phyloP scores from a whole-genome alignment of 2,113 vertebrate genomes.

The Sinocyclocheilus maitianheensis region DNA sequence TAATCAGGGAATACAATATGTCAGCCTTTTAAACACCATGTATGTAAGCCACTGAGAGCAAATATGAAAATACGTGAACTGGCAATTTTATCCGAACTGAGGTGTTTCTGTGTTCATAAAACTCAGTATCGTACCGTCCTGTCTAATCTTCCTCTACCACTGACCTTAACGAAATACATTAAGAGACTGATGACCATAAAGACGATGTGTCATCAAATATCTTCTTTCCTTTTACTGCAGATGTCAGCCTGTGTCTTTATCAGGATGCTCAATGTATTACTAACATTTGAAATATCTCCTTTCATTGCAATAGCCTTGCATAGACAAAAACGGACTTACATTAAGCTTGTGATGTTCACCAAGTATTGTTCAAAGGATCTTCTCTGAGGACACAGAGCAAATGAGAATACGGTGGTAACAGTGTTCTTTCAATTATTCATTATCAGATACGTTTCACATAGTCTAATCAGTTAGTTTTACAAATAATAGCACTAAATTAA shows the following conservation, averaged over 20 bases:
- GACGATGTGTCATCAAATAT: background rate
- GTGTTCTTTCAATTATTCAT: background rate
- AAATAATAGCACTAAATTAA: background rate
- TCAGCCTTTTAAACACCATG: conserved; percentile 40
- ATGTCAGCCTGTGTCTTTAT: conserved; percentile 8
- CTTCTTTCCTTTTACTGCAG: conserved; percentile 18
- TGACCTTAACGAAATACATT: conserved; percentile 2
- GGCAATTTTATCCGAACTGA: no score
- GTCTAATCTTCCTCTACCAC: background rate
- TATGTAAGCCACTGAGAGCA: background rate
- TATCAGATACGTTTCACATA: background rate
- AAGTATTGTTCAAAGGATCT: conserved; percentile 1
- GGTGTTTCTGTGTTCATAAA: no score
- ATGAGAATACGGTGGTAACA: background rate
- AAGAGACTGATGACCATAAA: background rate
- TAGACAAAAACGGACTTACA: background rate
- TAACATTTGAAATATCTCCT: conserved; percentile 8
- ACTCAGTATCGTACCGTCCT: background rate
- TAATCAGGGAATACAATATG: conserved; percentile 43
- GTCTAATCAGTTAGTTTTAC: background rate
- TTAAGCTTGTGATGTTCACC: background rate
- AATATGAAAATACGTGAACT: no score
- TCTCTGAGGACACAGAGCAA: background rate
- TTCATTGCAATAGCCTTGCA: conserved; percentile 5
- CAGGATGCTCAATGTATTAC: background rate